These are phyloP conservation scores for Euura lappo DNA, from an alignment of 1,140 invertebrate species.

Conservation along the genomic window DNA sequence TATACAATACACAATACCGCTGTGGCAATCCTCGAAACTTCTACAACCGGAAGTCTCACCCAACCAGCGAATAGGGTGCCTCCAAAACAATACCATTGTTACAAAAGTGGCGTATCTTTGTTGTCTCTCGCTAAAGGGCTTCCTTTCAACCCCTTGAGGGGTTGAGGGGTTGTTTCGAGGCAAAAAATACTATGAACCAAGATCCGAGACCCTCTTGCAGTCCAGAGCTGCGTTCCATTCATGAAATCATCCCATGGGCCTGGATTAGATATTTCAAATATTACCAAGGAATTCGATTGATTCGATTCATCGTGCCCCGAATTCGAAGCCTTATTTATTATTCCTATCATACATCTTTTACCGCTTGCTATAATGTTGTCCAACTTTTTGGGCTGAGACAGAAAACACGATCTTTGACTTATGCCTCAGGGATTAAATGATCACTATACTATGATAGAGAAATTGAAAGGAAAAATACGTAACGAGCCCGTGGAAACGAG, in stretches of 20 bases:
- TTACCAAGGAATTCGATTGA: slow-evolving; percentile 10
- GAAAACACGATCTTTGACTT: too few species aligned
- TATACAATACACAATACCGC: background rate
- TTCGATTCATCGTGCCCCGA: too few species aligned
- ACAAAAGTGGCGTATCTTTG: slow-evolving; percentile 2
- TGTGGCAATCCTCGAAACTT: background rate
- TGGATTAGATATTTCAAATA: background rate
- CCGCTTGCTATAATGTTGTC: too few species aligned
- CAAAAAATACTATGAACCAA: too few species aligned
- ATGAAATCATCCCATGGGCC: background rate
- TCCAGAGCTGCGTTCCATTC: background rate
- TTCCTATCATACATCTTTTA: too few species aligned
- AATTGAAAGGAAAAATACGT: too few species aligned
- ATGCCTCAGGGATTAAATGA: too few species aligned
- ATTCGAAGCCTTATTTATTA: too few species aligned
- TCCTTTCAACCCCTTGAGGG: background rate
- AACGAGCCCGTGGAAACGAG: too few species aligned
- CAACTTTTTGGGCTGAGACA: too few species aligned
- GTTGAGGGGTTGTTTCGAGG: background rate
- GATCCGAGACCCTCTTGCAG: too few species aligned
- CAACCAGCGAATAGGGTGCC: background rate
- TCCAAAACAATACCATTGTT: background rate
- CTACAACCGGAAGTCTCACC: background rate
- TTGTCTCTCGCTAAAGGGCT: background rate
- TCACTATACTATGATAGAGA: too few species aligned